phyloP scores from a whole-genome alignment of 2,888 invertebrate genomes.

The Aleiodes leptofemur region DNA sequence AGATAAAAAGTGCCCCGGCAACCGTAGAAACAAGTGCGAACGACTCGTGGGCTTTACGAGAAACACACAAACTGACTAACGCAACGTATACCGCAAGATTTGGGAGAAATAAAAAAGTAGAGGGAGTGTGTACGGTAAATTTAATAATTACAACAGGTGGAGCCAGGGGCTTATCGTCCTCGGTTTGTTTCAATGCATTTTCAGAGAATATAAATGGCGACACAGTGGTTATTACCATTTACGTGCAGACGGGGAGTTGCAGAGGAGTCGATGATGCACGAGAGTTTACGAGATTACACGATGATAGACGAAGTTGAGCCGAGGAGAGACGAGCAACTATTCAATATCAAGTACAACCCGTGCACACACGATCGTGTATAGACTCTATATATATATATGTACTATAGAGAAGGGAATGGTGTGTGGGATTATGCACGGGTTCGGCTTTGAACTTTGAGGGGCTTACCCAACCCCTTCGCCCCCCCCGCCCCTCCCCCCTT shows the following conservation, averaged over 20 bases:
- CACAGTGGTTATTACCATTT: slow-evolving; percentile 47
- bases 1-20: slow-evolving; percentile 45
- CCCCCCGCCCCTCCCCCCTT: background rate
- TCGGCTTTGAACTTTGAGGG: slow-evolving; percentile 36
- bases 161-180: slow-evolving; percentile 60
- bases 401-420: background rate
- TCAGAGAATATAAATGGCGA: slow-evolving; percentile 47
- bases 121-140: slow-evolving; percentile 55
- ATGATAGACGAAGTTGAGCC: background rate
- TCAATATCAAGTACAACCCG: slow-evolving; percentile 34
- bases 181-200: slow-evolving; percentile 38
- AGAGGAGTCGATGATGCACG: slow-evolving; percentile 53
- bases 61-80: slow-evolving; percentile 68
- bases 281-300: slow-evolving; percentile 50
- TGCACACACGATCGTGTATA: background rate
- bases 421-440: background rate
- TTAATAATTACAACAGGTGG: slow-evolving; percentile 64
- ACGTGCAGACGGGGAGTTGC: slow-evolving; percentile 52
- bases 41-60: slow-evolving; percentile 68
- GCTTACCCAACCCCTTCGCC: background rate
- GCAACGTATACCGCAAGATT: slow-evolving; percentile 61
- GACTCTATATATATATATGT: too few species aligned
- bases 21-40: slow-evolving; percentile 59
- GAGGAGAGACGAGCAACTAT: slow-evolving; percentile 8
- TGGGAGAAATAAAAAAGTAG: slow-evolving; percentile 55